Conservation (phyloP, 2,797 vertebrate genomes). For the Anas bahamensis region DNA sequence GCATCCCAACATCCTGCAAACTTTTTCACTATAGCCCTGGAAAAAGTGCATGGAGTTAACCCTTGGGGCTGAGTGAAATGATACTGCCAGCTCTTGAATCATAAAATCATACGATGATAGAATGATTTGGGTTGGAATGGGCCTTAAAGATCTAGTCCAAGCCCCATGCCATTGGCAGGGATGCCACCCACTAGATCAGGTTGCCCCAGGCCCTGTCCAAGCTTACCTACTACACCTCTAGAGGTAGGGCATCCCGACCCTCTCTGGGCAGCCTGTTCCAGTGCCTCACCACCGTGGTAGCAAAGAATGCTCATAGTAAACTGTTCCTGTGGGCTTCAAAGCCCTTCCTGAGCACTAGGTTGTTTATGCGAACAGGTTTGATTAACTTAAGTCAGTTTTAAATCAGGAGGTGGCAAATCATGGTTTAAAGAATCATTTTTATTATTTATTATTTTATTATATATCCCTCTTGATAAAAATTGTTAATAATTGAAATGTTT, state of each 20-base stretch:
- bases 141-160: too few species aligned
- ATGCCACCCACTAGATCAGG: too few species aligned
- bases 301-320: too few species aligned
- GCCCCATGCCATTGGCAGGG: too few species aligned
- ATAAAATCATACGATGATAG: too few species aligned
- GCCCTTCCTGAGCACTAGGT: neutral
- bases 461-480: neutral
- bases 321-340: neutral
- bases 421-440: neutral
- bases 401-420: neutral
- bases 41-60: accelerated
- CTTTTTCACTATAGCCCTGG: neutral
- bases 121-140: too few species aligned
- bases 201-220: too few species aligned
- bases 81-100: neutral
- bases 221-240: too few species aligned
- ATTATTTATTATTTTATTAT: neutral
- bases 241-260: too few species aligned
- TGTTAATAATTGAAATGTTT: neutral
- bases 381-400: neutral
- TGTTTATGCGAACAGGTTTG: neutral
- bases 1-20: neutral
- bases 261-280: too few species aligned
- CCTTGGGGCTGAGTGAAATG: neutral
- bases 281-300: too few species aligned